Conservation (phyloP, 2,113 vertebrate genomes). For the Paradoxurus hermaphroditus region DNA sequence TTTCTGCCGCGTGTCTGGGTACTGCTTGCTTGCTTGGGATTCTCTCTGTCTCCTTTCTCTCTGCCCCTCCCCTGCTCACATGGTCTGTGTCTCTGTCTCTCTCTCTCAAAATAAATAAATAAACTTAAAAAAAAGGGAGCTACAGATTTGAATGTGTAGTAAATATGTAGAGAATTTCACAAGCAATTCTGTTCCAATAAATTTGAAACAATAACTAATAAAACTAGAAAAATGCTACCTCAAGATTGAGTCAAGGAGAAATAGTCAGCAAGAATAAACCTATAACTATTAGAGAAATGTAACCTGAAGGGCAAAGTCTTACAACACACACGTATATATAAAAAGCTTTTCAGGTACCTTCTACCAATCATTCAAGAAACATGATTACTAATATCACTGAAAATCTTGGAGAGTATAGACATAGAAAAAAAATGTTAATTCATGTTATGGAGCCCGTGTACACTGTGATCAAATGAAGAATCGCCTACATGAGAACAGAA, state of each 20-base stretch:
- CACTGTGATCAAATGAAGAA: background rate
- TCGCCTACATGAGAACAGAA: background rate
- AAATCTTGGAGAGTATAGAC: background rate
- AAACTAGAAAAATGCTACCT: background rate
- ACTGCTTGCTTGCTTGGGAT: too few species aligned
- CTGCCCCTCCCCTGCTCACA: too few species aligned
- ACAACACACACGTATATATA: background rate
- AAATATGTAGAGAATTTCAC: background rate
- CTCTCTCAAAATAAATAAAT: too few species aligned
- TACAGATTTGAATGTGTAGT: background rate
- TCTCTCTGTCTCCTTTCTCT: too few species aligned
- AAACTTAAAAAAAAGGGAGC: too few species aligned
- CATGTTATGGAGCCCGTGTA: background rate
- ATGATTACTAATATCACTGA: background rate
- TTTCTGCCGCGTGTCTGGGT: too few species aligned
- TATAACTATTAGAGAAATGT: background rate
- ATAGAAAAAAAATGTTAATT: background rate
- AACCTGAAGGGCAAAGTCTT: background rate
- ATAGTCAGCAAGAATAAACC: background rate
- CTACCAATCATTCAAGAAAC: background rate
- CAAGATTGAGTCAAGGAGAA: background rate
- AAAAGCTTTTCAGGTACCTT: background rate
- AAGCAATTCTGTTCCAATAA: background rate
- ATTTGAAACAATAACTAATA: background rate
- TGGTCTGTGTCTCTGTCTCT: too few species aligned